Evolutionary conservation across 2,113 vertebrate species (phyloP).

Genomic region (Oryzias curvinotus): DNA sequence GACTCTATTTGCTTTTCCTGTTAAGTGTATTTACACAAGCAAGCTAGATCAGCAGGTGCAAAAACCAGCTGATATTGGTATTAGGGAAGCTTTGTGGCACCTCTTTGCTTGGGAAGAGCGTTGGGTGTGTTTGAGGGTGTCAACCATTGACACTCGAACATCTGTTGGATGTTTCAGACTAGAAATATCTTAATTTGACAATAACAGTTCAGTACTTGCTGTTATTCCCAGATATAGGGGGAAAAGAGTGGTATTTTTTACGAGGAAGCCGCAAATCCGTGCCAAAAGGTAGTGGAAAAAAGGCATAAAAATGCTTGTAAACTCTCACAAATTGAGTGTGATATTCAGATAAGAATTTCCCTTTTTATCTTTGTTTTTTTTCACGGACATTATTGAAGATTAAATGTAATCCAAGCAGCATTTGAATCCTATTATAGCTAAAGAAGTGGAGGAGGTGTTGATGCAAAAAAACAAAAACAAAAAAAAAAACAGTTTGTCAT

Average conservation of each 20-base stretch:
- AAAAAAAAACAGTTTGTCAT: constrained; percentile 55
- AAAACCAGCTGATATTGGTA: background rate
- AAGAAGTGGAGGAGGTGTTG: constrained; percentile 45
- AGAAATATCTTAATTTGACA: constrained; percentile 16
- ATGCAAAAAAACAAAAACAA: constrained; percentile 18
- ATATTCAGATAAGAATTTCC: constrained; percentile 55
- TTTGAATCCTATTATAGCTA: constrained; percentile 57
- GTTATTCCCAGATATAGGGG: constrained; percentile 10
- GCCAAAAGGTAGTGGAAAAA: background rate
- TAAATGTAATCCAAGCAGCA: constrained; percentile 27
- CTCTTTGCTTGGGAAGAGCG: constrained; percentile 1
- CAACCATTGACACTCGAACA: background rate
- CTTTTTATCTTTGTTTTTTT: constrained; percentile 25
- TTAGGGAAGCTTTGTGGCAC: constrained; percentile 6
- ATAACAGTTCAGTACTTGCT: constrained; percentile 7
- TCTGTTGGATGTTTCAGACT: constrained; percentile 1
- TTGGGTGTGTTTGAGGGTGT: constrained; percentile 1
- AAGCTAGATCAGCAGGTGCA: constrained; percentile 7
- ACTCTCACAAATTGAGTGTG: constrained; percentile 38
- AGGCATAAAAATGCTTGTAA: constrained; percentile 15
- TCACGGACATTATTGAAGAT: constrained; percentile 60
- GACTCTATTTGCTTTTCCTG: background rate
- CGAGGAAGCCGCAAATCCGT: constrained; percentile 14
- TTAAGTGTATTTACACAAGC: background rate
- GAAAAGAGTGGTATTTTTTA: constrained; percentile 20